Percentiles rank a stretch among this genome's conserved stretches.
Evolutionary conservation across 2,113 vertebrate genomes (phyloP).

Genomic region (Callipepla californica): DNA sequence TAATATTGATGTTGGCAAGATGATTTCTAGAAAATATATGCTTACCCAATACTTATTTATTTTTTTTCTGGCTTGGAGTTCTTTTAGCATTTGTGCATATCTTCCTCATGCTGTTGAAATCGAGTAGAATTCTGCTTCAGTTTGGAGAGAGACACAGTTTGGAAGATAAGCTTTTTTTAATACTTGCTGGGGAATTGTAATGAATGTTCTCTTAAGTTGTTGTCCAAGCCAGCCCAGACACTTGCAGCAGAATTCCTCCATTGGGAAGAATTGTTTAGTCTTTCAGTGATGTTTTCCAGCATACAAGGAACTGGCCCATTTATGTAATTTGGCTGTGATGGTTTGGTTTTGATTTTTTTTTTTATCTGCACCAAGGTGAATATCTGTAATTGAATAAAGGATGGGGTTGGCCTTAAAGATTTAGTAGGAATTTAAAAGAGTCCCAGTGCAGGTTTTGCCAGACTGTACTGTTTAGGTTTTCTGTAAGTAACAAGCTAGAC

Average conservation of each 20-base stretch:
- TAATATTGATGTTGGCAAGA: slow-evolving; percentile 21
- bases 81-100: background rate
- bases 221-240: background rate
- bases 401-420: background rate
- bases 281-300: background rate
- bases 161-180: background rate
- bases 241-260: background rate
- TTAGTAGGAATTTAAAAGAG: background rate
- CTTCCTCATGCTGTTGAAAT: background rate
- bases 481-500: background rate
- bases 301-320: background rate
- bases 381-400: background rate
- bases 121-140: background rate
- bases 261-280: background rate
- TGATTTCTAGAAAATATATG: slow-evolving; percentile 37
- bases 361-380: background rate
- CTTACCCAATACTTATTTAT: background rate
- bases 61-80: slow-evolving; percentile 13
- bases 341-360: background rate
- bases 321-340: background rate
- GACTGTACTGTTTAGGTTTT: background rate
- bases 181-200: background rate
- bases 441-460: background rate
- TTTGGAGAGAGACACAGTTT: background rate
- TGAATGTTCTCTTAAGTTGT: background rate